A percentile compares a stretch with the other conserved stretches of the same genome.
Conservation (phyloP, 2,888 invertebrate species). For the Eupithecia tripunctaria region DNA sequence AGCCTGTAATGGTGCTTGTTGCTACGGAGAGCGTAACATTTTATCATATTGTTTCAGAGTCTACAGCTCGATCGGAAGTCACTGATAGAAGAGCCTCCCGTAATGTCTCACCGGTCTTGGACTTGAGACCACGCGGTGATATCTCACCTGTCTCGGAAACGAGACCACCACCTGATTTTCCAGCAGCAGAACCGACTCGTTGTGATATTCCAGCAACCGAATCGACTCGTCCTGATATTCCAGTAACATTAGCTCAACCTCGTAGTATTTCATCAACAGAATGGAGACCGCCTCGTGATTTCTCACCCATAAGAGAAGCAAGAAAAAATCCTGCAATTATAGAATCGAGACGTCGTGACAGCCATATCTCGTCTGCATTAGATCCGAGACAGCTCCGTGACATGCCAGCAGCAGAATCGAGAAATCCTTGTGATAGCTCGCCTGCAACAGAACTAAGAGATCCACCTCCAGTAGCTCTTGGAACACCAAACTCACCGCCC, state of each 20-base stretch:
- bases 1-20: no score
- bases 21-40: no score
- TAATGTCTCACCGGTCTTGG: neutral
- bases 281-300: neutral
- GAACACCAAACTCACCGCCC: neutral
- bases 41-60: neutral
- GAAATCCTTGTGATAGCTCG: neutral
- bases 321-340: neutral
- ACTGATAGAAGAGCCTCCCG: neutral
- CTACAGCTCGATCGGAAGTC: neutral
- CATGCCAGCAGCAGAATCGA: neutral
- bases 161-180: neutral
- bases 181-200: neutral
- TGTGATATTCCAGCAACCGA: neutral
- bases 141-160: neutral
- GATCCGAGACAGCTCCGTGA: slow-evolving; percentile 8
- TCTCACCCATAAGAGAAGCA: neutral
- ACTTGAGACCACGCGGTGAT: neutral
- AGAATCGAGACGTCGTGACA: neutral
- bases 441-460: neutral
- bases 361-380: neutral
- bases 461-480: neutral
- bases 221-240: neutral
- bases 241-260: neutral
- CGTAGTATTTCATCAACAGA: neutral